Evolutionary conservation across 92 coral and sea anemone species (phyloP), one percentile per base, ranked within the genome.

Genomic region (Diadumene lineata): DNA sequence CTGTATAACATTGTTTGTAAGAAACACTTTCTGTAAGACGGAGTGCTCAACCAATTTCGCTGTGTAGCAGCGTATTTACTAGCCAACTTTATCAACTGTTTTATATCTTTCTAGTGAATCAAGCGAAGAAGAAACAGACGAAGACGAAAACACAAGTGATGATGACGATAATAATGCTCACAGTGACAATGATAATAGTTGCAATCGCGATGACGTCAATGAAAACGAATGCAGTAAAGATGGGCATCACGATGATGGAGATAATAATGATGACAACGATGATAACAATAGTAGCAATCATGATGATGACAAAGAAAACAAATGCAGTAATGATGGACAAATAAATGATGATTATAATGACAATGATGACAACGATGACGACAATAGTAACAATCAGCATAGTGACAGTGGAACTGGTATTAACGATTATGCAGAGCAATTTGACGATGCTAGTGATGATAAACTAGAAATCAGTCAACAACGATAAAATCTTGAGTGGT

Each of bases 41-140:
- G n/a, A n/a, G n/a, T n/a, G n/a, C n/a, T n/a, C n/a, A n/a, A n/a
- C n/a, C n/a, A n/a, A n/a, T n/a, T n/a, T n/a, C n/a, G n/a, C n/a
- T n/a, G n/a, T n/a, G n/a, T n/a, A n/a, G n/a, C n/a, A n/a, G n/a
- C n/a, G n/a, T n/a, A n/a, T n/a, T n/a, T n/a, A n/a, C n/a, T n/a
- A n/a, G n/a, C n/a, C n/a, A n/a, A n/a, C n/a, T n/a, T n/a, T n/a
- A n/a, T n/a, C n/a, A n/a, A n/a, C n/a, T n/a, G n/a, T n/a, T n/a
- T n/a, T n/a, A 38, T 38, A 4, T 38, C 48, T 38, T 38, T 38
- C 48, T 38, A 53, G 60, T 53, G 60, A 21, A 53, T 15, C 30
- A 10, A 60, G 34, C 64, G 69, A 77, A 2, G 81, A 80, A 18
- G 85, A 85, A 26, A 71, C 81, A 55, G 83, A 78, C 32, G 79